A percentile compares a stretch with the other conserved stretches of the same genome.
phyloP scores from a whole-genome alignment of 2,797 vertebrate species.

The Rhinoraja longicauda region DNA sequence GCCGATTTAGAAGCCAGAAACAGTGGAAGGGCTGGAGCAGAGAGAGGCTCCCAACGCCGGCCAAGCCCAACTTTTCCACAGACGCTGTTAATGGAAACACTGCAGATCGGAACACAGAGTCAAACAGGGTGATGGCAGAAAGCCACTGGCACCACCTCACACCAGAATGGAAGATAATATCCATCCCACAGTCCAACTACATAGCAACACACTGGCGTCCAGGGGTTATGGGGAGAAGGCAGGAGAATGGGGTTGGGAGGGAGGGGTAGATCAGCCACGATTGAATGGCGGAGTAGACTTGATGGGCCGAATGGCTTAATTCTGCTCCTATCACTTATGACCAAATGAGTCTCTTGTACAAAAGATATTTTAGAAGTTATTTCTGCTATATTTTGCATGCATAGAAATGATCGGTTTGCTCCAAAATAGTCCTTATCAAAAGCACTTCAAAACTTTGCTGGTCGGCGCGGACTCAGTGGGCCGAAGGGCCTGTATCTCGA shows the following conservation, averaged over 20 bases:
- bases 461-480: too few relatives aligned
- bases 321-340: not conserved
- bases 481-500: too few relatives aligned
- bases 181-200: not conserved
- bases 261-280: too few relatives aligned
- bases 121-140: not conserved
- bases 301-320: too few relatives aligned
- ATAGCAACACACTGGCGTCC: not conserved
- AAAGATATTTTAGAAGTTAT: not conserved
- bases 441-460: not conserved
- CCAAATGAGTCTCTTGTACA: not conserved
- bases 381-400: not conserved
- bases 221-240: too few relatives aligned
- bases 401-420: not conserved
- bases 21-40: not conserved
- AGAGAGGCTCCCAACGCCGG: not conserved
- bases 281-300: too few relatives aligned
- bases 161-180: conserved; percentile 11
- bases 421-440: not conserved
- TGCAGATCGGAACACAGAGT: not conserved
- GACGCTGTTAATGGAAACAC: conserved; percentile 17
- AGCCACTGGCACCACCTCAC: not conserved
- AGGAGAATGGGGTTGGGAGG: too few relatives aligned
- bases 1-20: not conserved
- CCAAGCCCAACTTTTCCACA: not conserved